phyloP scores from a whole-genome alignment of 2,113 vertebrate genomes.

The Eleginops maclovinus region DNA sequence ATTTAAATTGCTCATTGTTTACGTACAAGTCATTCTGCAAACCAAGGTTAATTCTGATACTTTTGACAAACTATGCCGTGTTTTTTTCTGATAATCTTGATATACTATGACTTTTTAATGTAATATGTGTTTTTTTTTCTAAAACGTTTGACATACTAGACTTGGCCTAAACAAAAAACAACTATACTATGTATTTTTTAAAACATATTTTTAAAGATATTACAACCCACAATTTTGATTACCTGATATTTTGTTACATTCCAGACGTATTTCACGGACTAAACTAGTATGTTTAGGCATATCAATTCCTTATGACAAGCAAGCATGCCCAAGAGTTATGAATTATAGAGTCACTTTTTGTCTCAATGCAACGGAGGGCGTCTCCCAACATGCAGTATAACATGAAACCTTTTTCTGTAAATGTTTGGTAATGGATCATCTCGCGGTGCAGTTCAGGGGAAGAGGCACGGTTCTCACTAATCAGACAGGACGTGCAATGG shows the following conservation, averaged over 20 bases:
- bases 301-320: not conserved
- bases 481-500: constrained; percentile 77
- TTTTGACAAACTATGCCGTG: too few relatives aligned
- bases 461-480: constrained; percentile 69
- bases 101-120: too few relatives aligned
- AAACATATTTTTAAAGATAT: too few relatives aligned
- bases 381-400: constrained; percentile 57
- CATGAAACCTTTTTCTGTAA: constrained; percentile 43
- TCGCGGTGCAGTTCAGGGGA: constrained; percentile 50
- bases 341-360: constrained; percentile 40
- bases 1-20: constrained; percentile 8
- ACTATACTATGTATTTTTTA: too few relatives aligned
- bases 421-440: constrained; percentile 18
- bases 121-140: too few relatives aligned
- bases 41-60: not conserved
- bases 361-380: constrained; percentile 31
- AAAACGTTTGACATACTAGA: too few relatives aligned
- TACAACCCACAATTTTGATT: too few relatives aligned
- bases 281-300: too few relatives aligned
- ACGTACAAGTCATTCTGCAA: not conserved
- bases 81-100: too few relatives aligned
- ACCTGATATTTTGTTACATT: too few relatives aligned
- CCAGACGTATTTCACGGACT: too few relatives aligned
- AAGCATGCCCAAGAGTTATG: constrained; percentile 33
- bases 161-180: too few relatives aligned